Conservation (phyloP, 35 echinoderm and acorn worm genomes). For the Strongylocentrotus purpuratus region DNA sequence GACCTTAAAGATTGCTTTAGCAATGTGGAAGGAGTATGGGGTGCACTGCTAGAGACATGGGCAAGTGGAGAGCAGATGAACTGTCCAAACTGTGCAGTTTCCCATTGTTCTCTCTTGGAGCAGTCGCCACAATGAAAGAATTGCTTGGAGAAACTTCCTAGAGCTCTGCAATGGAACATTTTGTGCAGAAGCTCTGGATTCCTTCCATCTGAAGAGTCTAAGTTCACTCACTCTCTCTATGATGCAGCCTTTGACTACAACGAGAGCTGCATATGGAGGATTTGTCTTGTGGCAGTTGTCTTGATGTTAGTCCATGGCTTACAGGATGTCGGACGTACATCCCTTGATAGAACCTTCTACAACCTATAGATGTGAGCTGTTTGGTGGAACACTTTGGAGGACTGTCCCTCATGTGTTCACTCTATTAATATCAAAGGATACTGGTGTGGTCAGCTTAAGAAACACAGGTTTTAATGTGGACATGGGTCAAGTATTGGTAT, state of each 20-base stretch:
- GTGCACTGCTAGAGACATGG: not conserved
- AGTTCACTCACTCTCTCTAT: not conserved
- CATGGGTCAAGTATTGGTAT: not conserved
- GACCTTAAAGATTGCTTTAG: not conserved
- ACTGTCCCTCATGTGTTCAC: not conserved
- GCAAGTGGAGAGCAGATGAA: not conserved
- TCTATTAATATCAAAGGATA: not conserved
- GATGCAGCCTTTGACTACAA: not conserved
- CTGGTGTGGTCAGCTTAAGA: not conserved
- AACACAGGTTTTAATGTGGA: conserved; percentile 2
- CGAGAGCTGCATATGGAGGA: not conserved
- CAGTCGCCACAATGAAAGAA: not conserved
- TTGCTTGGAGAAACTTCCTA: not conserved
- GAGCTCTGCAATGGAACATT: not conserved
- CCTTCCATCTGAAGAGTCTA: not conserved
- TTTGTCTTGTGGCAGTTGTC: not conserved
- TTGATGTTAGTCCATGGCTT: too few relatives aligned
- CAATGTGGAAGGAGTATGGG: not conserved
- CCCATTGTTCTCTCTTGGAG: not conserved
- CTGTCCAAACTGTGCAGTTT: not conserved
- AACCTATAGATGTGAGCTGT: not conserved
- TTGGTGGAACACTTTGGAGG: not conserved
- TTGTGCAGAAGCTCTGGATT: not conserved
- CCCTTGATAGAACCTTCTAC: not conserved
- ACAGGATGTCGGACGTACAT: not conserved